Evolutionary conservation across 2,888 invertebrate species (phyloP).

Genomic region (Stenodera caucasica): DNA sequence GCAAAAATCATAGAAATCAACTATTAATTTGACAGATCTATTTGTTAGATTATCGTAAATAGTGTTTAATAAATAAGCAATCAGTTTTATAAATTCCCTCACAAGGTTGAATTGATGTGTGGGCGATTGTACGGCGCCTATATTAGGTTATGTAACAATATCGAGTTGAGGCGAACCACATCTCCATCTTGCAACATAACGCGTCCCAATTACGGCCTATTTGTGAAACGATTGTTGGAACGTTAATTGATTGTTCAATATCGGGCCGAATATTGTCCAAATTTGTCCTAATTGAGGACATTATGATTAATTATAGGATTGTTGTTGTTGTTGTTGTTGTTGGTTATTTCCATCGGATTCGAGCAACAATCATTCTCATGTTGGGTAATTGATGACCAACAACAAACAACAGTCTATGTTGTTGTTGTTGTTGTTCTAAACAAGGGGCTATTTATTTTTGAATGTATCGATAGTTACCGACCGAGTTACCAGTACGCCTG

Average conservation of each 20-base stretch:
- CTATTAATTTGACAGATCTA: no score
- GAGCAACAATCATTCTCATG: slow-evolving; percentile 3
- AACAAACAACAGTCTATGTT: slow-evolving; percentile 12
- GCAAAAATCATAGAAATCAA: no score
- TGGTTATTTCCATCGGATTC: not conserved
- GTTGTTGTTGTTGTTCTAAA: slow-evolving; percentile 29
- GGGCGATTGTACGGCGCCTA: slow-evolving; percentile 36
- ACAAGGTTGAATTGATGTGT: slow-evolving; percentile 32
- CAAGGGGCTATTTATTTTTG: slow-evolving; percentile 36
- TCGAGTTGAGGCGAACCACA: slow-evolving; percentile 10
- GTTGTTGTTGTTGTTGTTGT: no score
- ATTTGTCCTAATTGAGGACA: no score
- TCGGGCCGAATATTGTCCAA: no score
- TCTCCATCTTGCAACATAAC: not conserved
- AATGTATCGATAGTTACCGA: slow-evolving; percentile 35
- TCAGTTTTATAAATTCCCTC: slow-evolving; percentile 20
- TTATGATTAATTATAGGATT: not conserved
- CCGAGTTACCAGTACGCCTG: slow-evolving; percentile 29
- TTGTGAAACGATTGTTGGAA: not conserved
- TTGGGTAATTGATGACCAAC: slow-evolving; percentile 18
- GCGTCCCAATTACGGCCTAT: not conserved
- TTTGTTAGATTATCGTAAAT: no score
- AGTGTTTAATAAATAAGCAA: slow-evolving; percentile 30
- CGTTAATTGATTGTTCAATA: no score
- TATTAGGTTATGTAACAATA: slow-evolving; percentile 41